These are phyloP conservation scores for Oreochromis tanganicae DNA, from an alignment of 2,113 vertebrate species.

Conservation along the genomic window DNA sequence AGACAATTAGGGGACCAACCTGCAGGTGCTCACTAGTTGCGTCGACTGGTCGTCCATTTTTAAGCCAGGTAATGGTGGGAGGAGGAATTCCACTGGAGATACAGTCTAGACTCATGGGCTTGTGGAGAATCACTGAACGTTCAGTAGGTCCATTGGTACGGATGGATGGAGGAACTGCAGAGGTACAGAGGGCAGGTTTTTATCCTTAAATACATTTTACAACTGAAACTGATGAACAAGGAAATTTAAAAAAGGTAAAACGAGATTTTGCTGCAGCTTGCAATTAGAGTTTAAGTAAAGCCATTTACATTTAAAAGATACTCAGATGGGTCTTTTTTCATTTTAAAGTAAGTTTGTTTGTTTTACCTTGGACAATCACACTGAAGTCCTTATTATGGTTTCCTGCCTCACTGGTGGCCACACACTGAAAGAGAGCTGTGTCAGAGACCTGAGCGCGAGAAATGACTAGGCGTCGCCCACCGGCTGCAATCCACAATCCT, in stretches of 20 bases:
- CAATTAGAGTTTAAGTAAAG: constrained; percentile 9
- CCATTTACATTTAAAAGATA: background rate
- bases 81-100: constrained; percentile 85
- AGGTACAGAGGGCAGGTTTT: background rate
- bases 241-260: background rate
- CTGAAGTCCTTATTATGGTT: constrained; percentile 80
- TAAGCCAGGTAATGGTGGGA: constrained; percentile 91
- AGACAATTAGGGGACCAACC: constrained; percentile 57
- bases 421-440: constrained; percentile 83
- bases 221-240: background rate
- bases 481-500: constrained; percentile 73
- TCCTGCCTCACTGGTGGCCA: constrained; percentile 86
- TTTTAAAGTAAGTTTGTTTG: background rate
- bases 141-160: constrained; percentile 77
- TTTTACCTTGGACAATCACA: constrained; percentile 87
- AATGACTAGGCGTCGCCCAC: constrained; percentile 81
- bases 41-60: constrained; percentile 86
- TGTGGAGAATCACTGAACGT: constrained; percentile 80
- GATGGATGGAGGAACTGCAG: constrained; percentile 86
- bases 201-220: background rate
- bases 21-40: constrained; percentile 78
- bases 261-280: constrained; percentile 1
- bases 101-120: constrained; percentile 81
- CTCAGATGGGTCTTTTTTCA: background rate
- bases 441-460: constrained; percentile 84